A percentile compares a stretch with the other conserved stretches of the same genome.
phyloP scores from a whole-genome alignment of 1,140 invertebrate species.

The Acromyrmex heyeri region DNA sequence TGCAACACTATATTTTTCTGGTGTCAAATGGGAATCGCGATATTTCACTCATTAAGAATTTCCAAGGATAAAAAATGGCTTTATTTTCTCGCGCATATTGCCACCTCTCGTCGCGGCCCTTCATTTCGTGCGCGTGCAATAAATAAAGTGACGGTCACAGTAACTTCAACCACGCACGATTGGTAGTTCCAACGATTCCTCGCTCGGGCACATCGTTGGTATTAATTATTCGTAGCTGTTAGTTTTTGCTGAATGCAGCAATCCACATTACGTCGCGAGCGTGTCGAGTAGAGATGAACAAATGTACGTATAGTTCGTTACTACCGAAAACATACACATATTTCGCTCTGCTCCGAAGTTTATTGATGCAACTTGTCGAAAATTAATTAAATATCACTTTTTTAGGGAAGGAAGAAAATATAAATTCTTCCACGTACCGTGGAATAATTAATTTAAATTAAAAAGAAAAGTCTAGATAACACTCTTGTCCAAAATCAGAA shows the following conservation, averaged over 20 bases:
- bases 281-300: neutral
- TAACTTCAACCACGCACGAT: conserved; percentile 50
- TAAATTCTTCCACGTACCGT: neutral
- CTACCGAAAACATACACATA: neutral
- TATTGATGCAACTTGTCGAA: neutral
- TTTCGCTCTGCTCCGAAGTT: neutral
- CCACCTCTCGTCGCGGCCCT: conserved; percentile 35
- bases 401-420: neutral
- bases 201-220: neutral
- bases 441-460: no score
- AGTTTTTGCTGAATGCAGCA: conserved; percentile 54
- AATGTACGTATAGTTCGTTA: conserved; percentile 21
- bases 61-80: conserved; percentile 53
- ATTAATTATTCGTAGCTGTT: conserved; percentile 58
- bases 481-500: no score
- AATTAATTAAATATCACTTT: conserved; percentile 32
- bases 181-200: conserved; percentile 13
- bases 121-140: conserved; percentile 39
- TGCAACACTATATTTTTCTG: neutral
- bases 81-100: conserved; percentile 39
- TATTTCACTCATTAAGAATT: conserved; percentile 60
- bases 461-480: no score
- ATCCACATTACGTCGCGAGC: conserved; percentile 38
- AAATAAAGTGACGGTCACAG: conserved; percentile 57
- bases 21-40: conserved; percentile 15